phyloP scores from a whole-genome alignment of 2,797 vertebrate species.

The Muraenolepis orangiensis region DNA sequence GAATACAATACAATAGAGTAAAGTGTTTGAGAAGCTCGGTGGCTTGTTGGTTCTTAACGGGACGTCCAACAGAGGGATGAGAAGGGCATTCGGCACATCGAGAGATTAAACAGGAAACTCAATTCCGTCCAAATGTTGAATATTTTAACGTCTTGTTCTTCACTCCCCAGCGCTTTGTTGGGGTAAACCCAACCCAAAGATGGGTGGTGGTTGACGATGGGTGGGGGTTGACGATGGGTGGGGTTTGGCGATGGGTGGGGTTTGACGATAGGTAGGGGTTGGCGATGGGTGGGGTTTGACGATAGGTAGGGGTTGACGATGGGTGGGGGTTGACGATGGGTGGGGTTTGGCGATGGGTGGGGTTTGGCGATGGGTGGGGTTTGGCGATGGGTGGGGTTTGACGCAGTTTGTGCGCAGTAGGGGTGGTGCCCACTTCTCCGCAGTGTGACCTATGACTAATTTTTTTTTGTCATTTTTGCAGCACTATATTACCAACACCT shows the following conservation, averaged over 20 bases:
- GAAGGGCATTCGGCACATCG: constrained; percentile 16
- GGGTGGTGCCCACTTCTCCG: constrained; percentile 74
- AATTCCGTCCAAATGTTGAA: not conserved
- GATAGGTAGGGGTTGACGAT: no score
- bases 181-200: no score
- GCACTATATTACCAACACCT: constrained; percentile 39
- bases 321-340: no score
- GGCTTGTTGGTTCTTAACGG: constrained; percentile 32
- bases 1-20: no score
- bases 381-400: constrained; percentile 76
- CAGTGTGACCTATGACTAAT: constrained; percentile 76
- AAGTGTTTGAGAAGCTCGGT: constrained; percentile 30
- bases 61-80: constrained; percentile 36
- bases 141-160: constrained; percentile 6
- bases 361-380: constrained; percentile 79
- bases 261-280: no score
- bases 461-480: constrained; percentile 55
- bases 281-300: constrained; percentile 74
- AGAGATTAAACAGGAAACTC: not conserved
- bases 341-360: constrained; percentile 78
- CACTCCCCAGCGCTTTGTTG: no score
- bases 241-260: constrained; percentile 71
- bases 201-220: no score
- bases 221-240: constrained; percentile 80
- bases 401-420: constrained; percentile 77